phyloP scores from a whole-genome alignment of 2,113 vertebrate species.

The Rhabdomys dilectus region DNA sequence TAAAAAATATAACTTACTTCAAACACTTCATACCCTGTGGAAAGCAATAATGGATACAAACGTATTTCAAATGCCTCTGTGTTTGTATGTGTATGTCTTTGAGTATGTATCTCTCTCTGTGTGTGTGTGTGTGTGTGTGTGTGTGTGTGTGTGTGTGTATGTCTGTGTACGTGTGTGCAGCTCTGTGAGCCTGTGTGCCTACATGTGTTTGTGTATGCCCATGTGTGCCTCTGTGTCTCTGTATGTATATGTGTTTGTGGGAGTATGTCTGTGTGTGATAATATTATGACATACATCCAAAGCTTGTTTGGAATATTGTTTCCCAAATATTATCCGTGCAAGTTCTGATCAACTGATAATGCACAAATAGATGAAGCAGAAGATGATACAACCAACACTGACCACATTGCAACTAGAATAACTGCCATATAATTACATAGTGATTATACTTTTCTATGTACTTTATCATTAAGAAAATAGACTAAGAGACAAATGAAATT shows the following conservation, averaged over 20 bases:
- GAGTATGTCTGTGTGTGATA: background rate
- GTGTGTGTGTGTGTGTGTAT: background rate
- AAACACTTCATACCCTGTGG: background rate
- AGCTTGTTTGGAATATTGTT: fast-evolving
- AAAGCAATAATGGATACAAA: background rate
- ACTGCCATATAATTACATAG: background rate
- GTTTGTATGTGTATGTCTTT: background rate
- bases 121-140: no score
- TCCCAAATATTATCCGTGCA: background rate
- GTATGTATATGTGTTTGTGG: background rate
- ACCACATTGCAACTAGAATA: background rate
- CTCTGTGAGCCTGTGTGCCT: background rate
- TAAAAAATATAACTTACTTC: background rate
- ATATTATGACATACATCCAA: background rate
- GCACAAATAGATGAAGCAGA: background rate
- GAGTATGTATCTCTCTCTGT: background rate
- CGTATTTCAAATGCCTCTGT: background rate
- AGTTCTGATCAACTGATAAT: background rate
- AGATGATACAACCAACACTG: background rate
- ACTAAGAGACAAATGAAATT: background rate
- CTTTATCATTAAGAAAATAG: background rate
- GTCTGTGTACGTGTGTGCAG: background rate
- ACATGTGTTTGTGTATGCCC: background rate
- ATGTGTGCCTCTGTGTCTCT: background rate
- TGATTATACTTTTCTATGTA: background rate